Base-by-base conservation (phyloP, 2,888 invertebrate genomes). In the Pseudoips prasinana region DNA sequence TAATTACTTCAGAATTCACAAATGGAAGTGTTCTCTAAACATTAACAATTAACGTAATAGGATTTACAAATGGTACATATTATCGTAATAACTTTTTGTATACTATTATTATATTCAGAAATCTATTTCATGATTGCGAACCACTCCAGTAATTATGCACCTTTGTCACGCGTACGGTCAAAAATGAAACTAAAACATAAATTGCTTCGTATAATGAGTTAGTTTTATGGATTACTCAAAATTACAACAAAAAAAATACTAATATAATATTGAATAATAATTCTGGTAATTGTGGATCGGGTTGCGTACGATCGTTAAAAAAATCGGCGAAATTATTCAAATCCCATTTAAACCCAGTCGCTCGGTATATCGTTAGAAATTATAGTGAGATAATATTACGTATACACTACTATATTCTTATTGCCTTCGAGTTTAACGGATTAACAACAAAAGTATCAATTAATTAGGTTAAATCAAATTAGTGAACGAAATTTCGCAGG, bases 31-130 rank as follows among this genome's bases (percentile, higher is more conserved):
- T 56, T 39, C 27, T 54, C 37, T 49, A 46, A 37, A 36, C 28
- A 50, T 50, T 39, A 58, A 56, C 48, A 54, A 54, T 52, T 56
- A 54, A 54, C 54, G 53, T 31, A 56, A 56, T 54, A 52, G 55
- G 35, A 48, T 51, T 47, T 45, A 39, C 42, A 51, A 48, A 33
- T 41, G 45, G 48, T 54, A 52, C 53, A 52, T 14, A 14, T 14
- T 56, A 51, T 35, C 36, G 27, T 26, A 42, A 54, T 54, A 56
- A 54, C 54, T 39, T 43, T 52, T 46, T 54, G 57, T 54, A 54
- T 56, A 54, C 23, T 14, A 14, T 25, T 52, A 51, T 19, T 56
- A 44, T 56, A 52, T 56, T 56, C 39, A 52, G 48, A 33, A 50
- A 44, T 46, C 40, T 56, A 48, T n/a, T n/a, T n/a, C n/a, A n/a